A percentile compares a stretch with the other conserved stretches of the same genome.
phyloP scores from a whole-genome alignment of 2,797 vertebrate genomes.

The Toxotes lorentzi region DNA sequence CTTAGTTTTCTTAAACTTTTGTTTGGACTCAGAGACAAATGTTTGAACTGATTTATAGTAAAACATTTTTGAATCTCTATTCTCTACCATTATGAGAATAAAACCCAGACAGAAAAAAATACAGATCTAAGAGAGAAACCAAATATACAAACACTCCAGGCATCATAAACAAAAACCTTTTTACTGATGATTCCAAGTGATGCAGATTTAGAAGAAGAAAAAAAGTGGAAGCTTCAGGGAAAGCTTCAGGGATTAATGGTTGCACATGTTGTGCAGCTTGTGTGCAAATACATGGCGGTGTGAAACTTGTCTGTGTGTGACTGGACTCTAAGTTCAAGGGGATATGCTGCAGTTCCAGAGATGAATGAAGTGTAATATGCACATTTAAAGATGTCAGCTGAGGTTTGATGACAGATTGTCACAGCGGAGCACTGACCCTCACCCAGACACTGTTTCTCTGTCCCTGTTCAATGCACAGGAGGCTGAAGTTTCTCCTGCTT shows the following conservation, averaged over 20 bases:
- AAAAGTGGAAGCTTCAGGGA: too few relatives aligned
- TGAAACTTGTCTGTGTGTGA: conserved; percentile 2
- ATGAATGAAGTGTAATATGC: conserved; percentile 52
- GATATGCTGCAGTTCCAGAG: conserved; percentile 8
- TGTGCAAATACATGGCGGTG: neutral
- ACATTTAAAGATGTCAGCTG: conserved; percentile 43
- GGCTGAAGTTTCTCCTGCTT: conserved; percentile 7
- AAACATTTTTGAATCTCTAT: neutral
- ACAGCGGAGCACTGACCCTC: conserved; percentile 39
- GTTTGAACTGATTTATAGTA: too few relatives aligned
- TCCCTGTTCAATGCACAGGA: conserved; percentile 21
- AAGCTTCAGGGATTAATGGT: neutral
- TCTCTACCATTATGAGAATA: neutral
- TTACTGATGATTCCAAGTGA: neutral
- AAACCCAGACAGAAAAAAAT: neutral
- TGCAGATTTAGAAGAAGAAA: neutral
- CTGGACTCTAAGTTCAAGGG: conserved; percentile 36
- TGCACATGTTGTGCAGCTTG: neutral
- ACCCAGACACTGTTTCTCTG: conserved; percentile 11
- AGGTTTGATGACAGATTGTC: conserved; percentile 44
- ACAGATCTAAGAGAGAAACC: neutral
- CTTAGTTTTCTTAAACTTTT: neutral
- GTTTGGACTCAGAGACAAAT: too few relatives aligned
- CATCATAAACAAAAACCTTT: neutral
- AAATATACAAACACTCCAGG: too few relatives aligned